A percentile compares a stretch with the other conserved stretches of the same genome.
These are phyloP conservation scores for Phrixothrix hirtus DNA, from an alignment of 2,888 invertebrate species.

Conservation along the genomic window DNA sequence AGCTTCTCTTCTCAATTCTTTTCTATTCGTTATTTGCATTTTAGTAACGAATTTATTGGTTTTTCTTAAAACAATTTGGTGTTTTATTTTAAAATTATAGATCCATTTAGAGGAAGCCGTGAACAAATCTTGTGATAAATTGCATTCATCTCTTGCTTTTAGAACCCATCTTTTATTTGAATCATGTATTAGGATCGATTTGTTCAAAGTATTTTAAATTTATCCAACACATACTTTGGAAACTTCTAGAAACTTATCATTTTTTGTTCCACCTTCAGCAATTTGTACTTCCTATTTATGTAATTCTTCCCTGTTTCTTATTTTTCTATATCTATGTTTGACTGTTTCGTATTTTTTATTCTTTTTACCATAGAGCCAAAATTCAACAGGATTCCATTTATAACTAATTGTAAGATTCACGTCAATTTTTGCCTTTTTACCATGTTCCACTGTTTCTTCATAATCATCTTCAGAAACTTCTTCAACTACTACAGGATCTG, in stretches of 20 bases:
- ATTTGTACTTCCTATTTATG: no score
- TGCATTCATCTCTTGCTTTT: no score
- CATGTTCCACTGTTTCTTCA: not conserved
- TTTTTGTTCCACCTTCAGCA: no score
- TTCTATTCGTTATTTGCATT: not conserved
- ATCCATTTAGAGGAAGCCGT: not conserved
- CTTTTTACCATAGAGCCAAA: not conserved
- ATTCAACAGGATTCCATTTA: not conserved
- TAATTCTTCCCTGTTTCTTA: no score
- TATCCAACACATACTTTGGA: no score
- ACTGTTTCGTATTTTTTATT: not conserved
- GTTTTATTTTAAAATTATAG: not conserved
- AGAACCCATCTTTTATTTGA: not conserved
- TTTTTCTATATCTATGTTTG: no score
- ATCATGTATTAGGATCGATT: not conserved
- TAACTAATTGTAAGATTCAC: no score
- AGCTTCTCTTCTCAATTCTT: not conserved
- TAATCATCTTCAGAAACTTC: not conserved
- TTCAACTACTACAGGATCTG: not conserved
- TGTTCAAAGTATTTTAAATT: no score
- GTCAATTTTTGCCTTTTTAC: no score
- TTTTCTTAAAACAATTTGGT: not conserved
- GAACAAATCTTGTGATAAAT: not conserved
- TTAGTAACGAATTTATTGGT: not conserved
- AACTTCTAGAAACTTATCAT: no score